Base-by-base conservation (phyloP, 2,113 vertebrate genomes). In the Melanerpes formicivorus region DNA sequence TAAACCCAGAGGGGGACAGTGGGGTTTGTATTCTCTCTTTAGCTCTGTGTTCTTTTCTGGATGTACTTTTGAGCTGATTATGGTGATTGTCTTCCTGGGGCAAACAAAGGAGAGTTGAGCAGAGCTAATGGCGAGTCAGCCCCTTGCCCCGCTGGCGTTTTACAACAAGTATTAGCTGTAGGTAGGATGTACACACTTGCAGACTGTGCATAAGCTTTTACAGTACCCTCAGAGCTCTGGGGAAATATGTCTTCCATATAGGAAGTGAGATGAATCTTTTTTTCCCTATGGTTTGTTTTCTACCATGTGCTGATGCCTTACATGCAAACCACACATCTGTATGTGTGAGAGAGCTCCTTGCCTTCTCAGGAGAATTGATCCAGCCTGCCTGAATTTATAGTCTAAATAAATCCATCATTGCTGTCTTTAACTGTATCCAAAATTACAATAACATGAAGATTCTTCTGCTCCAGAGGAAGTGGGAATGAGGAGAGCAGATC, bases 121-220 rank as follows among this genome's bases (percentile, higher is more conserved):
- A 90, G 62, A 86, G 88, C 30, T 19, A 70, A 75, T 46, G 79
- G 75, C 37, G 46, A 79, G 40, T 86, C 65, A 69, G 72, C 44
- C 32, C 62, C 56, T 42, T 9, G 9, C 84, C 90, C 63, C 96
- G 84, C 88, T 71, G 87, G 89, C 97, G 96, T 96, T 96, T 94
- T 88, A 27, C 92, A 95, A 96, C 91, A 96, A 93, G 85, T 96
- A 93, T 97, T 98, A 97, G 97, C 93, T 97, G 97, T 97, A 97
- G 97, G 97, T 96, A 96, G 96, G 97, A 95, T 96, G 97, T 97
- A 96, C 93, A 95, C 94, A 95, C 96, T 96, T 84, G 69, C 91
- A 96, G 97, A 94, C 97, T 97, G 97, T 97, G 97, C 97, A 97
- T 96, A 98, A 96, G 94, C 84, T 95, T 95, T 94, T 88, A 83